Evolutionary conservation across 2,888 invertebrate species (phyloP).

Genomic region (Eupithecia centaureata): DNA sequence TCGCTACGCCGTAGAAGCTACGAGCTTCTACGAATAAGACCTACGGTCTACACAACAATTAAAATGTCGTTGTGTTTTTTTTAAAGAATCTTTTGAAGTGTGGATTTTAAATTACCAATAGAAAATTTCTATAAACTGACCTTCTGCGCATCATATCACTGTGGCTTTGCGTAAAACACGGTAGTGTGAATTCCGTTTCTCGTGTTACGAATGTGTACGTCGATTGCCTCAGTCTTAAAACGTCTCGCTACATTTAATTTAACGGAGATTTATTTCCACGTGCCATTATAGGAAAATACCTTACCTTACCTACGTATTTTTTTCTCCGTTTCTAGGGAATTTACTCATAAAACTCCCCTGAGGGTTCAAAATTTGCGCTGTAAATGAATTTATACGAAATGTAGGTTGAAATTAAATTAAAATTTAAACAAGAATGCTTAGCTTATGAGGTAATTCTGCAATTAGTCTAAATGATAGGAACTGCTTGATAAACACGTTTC

Average conservation of each 20-base stretch:
- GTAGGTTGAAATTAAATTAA: not conserved
- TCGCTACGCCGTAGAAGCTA: slow-evolving; percentile 23
- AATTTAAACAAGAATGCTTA: not conserved
- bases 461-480: not conserved
- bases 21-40: not conserved
- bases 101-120: not conserved
- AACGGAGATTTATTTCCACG: slow-evolving; percentile 51
- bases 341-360: slow-evolving; percentile 24
- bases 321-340: slow-evolving; percentile 32
- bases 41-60: too few relatives aligned
- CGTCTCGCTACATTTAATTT: slow-evolving; percentile 53
- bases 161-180: slow-evolving; percentile 35
- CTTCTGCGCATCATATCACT: slow-evolving; percentile 26
- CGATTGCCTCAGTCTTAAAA: slow-evolving; percentile 51
- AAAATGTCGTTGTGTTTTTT: not conserved
- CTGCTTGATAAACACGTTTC: not conserved
- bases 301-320: slow-evolving; percentile 17
- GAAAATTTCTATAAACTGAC: not conserved
- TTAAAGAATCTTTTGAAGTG: not conserved
- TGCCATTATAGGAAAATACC: slow-evolving; percentile 14
- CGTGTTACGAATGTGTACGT: slow-evolving; percentile 51
- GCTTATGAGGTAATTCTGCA: not conserved
- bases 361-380: slow-evolving; percentile 10
- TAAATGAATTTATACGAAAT: slow-evolving; percentile 14
- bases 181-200: slow-evolving; percentile 46